phyloP scores from a whole-genome alignment of 2,888 invertebrate species.

The Spodoptera exigua region DNA sequence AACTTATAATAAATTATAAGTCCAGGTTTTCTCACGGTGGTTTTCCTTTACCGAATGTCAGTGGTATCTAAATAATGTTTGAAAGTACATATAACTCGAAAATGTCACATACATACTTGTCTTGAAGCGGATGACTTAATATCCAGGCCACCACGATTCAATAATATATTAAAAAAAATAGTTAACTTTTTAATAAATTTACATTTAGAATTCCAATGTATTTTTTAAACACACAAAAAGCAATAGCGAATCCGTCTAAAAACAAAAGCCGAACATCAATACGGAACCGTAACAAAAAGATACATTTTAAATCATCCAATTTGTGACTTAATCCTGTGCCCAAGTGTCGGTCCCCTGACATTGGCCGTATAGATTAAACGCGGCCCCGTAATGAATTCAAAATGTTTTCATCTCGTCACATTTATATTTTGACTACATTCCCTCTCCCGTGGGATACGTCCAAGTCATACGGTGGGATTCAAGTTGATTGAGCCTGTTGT shows the following conservation, averaged over 20 bases:
- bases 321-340: conserved; percentile 61
- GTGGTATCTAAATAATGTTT: too few species aligned
- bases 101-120: too few species aligned
- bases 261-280: conserved; percentile 14
- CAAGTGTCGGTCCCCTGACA: conserved; percentile 55
- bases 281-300: conserved; percentile 47
- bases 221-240: background rate
- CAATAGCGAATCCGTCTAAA: background rate
- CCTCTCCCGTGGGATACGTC: conserved; percentile 24
- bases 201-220: too few species aligned
- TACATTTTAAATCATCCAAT: conserved; percentile 69
- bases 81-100: too few species aligned
- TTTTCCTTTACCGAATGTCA: too few species aligned
- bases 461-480: conserved; percentile 18
- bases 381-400: conserved; percentile 65
- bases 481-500: conserved; percentile 7
- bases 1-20: too few species aligned
- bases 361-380: conserved; percentile 61
- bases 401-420: conserved; percentile 66
- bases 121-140: too few species aligned
- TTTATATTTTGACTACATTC: conserved; percentile 25
- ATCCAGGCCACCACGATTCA: too few species aligned
- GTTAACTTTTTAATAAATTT: too few species aligned
- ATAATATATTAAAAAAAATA: too few species aligned
- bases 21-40: too few species aligned